Base-by-base conservation (phyloP, 2,888 invertebrate genomes). In the Himalopsyche anomala region DNA sequence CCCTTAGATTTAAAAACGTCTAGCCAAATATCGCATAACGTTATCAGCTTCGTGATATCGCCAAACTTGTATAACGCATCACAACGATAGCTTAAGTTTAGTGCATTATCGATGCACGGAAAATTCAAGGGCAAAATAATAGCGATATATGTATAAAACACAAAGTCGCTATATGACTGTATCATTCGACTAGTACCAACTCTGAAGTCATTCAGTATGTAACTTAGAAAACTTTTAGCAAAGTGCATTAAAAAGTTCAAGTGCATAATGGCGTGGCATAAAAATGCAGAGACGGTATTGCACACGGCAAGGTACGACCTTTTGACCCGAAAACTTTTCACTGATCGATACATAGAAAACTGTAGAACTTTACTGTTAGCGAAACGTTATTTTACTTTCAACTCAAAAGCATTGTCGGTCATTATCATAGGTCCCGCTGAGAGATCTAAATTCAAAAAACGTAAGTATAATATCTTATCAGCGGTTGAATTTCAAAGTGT, bases 281-380 rank as follows among this genome's bases (percentile, higher is more conserved):
- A 62, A 62, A 62, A 9, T 19, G 62, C 62, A 62, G n/a, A 62
- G 9, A 19, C 62, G 62, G 62, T 19, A 62, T n/a, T 62, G 28
- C 28, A 51, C 28, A 19, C 62, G 28, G 28, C 9, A 28, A 5
- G 62, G 62, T 62, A 62, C 62, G 62, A 62, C 19, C 62, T 62
- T 62, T 62, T 28, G 62, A 62, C 62, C 62, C 62, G n/a, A 62
- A 62, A 62, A n/a, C 19, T 62, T 62, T 62, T 62, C 51, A 28
- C 28, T 2, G 28, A 62, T 62, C 19, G 19, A 62, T 62, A 62
- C 15, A 51, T 2, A 51, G 9, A 19, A 62, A 62, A 62, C 6
- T 19, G 62, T 9, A 62, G 62, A 62, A 19, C n/a, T 4, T 62
- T 15, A 62, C 11, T 15, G 5, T 11, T 19, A 28, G 15, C 15